These are phyloP conservation scores for Steatornis caripensis DNA, from an alignment of 2,113 vertebrate genomes.

Conservation along the genomic window DNA sequence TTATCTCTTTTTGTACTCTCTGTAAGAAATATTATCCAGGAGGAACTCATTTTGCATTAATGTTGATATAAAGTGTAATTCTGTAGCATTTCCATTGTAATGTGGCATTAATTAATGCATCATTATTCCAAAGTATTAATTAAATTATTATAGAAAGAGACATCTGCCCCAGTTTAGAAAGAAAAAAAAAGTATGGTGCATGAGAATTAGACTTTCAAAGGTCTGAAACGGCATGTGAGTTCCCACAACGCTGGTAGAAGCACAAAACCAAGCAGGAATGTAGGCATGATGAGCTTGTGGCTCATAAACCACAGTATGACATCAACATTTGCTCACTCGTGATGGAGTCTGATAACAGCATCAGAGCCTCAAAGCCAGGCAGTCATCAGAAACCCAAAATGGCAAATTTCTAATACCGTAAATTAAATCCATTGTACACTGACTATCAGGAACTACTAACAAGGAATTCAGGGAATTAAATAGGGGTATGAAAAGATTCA, in stretches of 20 bases:
- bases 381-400: constrained; percentile 30
- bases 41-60: constrained; percentile 78
- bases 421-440: background rate
- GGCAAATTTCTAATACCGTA: background rate
- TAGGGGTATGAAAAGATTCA: background rate
- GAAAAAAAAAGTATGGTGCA: constrained; percentile 34
- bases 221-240: constrained; percentile 1
- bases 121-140: constrained; percentile 80
- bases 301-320: background rate
- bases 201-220: constrained; percentile 62
- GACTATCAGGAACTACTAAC: constrained; percentile 35
- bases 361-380: background rate
- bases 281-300: background rate
- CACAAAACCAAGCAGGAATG: background rate
- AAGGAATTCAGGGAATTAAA: constrained; percentile 40
- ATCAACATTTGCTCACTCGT: background rate
- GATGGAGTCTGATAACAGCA: constrained; percentile 16
- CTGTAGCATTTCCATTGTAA: constrained; percentile 75
- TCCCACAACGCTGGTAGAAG: background rate
- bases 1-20: constrained; percentile 79
- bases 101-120: constrained; percentile 81
- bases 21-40: constrained; percentile 81
- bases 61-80: constrained; percentile 80
- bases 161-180: constrained; percentile 70
- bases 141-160: constrained; percentile 78